Base-by-base conservation (phyloP, 2,888 invertebrate genomes). In the Meghimatium bilineatum region DNA sequence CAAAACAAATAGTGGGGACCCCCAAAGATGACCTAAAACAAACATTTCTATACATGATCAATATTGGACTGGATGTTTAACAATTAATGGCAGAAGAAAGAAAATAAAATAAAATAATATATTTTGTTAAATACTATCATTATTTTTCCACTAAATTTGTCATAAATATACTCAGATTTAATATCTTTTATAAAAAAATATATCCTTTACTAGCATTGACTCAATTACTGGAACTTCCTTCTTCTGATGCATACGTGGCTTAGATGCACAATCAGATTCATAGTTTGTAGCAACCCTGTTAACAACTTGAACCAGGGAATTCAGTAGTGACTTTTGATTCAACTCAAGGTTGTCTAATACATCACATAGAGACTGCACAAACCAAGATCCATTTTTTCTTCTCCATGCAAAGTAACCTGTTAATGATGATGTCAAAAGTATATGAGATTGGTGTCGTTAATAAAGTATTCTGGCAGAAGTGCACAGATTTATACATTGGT, bases 391-490 rank as follows among this genome's bases (percentile, higher is more conserved):
- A 74, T 85, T 86, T 44, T 87, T 84, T 67, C 89, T 87, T 52
- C 90, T 86, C 84, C 89, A 90, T 34, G 90, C 90, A 86, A 86
- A 90, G 67, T 87, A 78, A 38, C 89, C 90, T 90, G 85, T 6
- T 81, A 82, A 20, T 56, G 52, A 82, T 71, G 34, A 56, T 76
- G 2, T 44, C 36, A 74, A 52, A 49, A 8, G 29, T 71, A 38
- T 78, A 44, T 69, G 56, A 23, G 56, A 56, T 14, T 56, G 56
- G 56, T 17, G 17, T n/a, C n/a, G n/a, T n/a, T n/a, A n/a, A n/a
- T n/a, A n/a, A n/a, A n/a, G n/a, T n/a, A n/a, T n/a, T n/a, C n/a
- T n/a, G n/a, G n/a, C n/a, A n/a, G n/a, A n/a, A n/a, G n/a, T n/a
- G n/a, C n/a, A n/a, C n/a, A n/a, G n/a, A n/a, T n/a, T n/a, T n/a